phyloP scores from a whole-genome alignment of 2,797 vertebrate species.

The Ataeniobius toweri region DNA sequence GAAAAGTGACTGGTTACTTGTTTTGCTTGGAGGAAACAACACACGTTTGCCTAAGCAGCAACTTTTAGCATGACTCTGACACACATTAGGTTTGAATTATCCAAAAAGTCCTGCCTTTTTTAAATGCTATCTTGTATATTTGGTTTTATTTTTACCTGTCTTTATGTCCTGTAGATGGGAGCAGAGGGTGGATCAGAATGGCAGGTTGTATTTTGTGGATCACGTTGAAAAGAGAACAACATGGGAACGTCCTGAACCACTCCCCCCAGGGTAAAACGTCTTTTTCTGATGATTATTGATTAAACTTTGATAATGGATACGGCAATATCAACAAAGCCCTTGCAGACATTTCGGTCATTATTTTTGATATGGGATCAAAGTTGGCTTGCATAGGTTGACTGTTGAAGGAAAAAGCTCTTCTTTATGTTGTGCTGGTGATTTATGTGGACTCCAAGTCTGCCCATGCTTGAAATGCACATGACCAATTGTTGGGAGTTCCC shows the following conservation, averaged over 20 bases:
- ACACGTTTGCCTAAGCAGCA: neutral
- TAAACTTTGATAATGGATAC: neutral
- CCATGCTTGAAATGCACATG: neutral
- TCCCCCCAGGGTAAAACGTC: constrained; percentile 90
- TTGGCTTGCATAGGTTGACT: neutral
- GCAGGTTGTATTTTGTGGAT: constrained; percentile 95
- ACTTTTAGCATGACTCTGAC: neutral
- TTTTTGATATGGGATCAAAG: neutral
- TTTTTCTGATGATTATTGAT: neutral
- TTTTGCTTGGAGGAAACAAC: neutral
- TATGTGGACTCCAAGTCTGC: neutral
- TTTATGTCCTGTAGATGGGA: constrained; percentile 86
- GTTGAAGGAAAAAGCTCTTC: neutral
- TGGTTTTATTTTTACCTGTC: constrained; percentile 20
- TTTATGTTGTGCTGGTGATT: neutral
- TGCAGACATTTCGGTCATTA: neutral
- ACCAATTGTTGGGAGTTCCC: neutral
- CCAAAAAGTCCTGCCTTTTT: neutral
- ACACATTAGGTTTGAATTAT: neutral
- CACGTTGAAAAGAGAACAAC: constrained; percentile 97
- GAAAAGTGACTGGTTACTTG: neutral
- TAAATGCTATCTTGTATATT: neutral
- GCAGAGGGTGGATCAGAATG: constrained; percentile 93
- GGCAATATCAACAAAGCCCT: neutral
- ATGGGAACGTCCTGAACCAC: constrained; percentile 95